These are phyloP conservation scores for Bursaphelenchus okinawaensis DNA, from an alignment of 2,888 invertebrate genomes.

Conservation along the genomic window DNA sequence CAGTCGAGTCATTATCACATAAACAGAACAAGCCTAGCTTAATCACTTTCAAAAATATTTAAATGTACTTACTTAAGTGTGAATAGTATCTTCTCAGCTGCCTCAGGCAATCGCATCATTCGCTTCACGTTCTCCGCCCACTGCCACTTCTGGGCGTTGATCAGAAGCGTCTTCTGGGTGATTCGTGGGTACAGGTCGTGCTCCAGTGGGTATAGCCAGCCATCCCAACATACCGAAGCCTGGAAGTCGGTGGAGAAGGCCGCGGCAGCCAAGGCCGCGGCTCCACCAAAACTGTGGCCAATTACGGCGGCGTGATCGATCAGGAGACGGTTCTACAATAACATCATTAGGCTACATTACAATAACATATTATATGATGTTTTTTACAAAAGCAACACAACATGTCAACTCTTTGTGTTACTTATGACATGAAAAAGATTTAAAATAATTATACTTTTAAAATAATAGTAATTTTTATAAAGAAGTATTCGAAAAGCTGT, in stretches of 20 bases:
- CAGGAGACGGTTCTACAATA: conserved; percentile 34
- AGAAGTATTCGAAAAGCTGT: too few species aligned
- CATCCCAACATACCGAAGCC: conserved; percentile 64
- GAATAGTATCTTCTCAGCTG: conserved; percentile 15
- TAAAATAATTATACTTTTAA: too few species aligned
- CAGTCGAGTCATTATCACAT: too few species aligned
- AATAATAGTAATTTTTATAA: too few species aligned
- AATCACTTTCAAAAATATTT: too few species aligned
- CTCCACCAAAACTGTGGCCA: conserved; percentile 70
- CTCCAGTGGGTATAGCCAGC: conserved; percentile 67
- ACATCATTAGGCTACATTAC: not conserved
- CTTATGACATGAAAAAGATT: too few species aligned
- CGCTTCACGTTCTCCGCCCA: conserved; percentile 62
- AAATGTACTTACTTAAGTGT: conserved; percentile 29
- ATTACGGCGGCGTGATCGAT: conserved; percentile 59
- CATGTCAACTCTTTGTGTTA: too few species aligned
- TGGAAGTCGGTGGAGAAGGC: conserved; percentile 62
- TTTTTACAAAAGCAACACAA: too few species aligned
- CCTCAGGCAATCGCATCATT: conserved; percentile 55
- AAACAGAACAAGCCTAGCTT: too few species aligned
- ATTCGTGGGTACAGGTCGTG: conserved; percentile 49
- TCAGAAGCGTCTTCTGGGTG: conserved; percentile 11
- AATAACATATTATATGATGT: too few species aligned
- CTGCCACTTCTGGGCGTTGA: conserved; percentile 65
- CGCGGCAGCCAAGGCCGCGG: conserved; percentile 64